Evolutionary conservation across 92 coral and sea anemone species (phyloP), one percentile per base, ranked within the genome.

Genomic region (Zoanthus gigantus): DNA sequence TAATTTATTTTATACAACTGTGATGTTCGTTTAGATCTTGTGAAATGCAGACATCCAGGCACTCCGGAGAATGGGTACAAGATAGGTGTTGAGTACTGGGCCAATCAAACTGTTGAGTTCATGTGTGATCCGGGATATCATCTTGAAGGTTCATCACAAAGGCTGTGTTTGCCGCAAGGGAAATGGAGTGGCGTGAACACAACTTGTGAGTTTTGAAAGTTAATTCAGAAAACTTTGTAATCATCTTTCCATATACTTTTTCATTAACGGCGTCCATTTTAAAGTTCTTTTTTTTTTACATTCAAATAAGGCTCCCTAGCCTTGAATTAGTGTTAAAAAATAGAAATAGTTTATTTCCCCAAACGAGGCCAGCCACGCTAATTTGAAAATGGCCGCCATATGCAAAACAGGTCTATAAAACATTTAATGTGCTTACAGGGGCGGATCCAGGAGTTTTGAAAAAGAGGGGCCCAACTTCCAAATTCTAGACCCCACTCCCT

Each of bases 101-200:
- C 94, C 65, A 95, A 93, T 10, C 83, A 92, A 78, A 71, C 87
- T 80, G 95, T 94, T 4, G 72, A 72, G n/a, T 94, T 90, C 84
- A 88, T 89, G 16, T 94, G 97, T 89, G 92, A 92, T 82, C 54
- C 91, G 69, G 95, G 97, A 71, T 94, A 92, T 78, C 91, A 90
- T 74, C 88, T 94, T 47, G 84, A 79, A 31, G 97, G 97, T 23
- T 92, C 97, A 18, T 71, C 91, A 13, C 84, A 79, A 76, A 83
- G 97, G 48, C 88, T 94, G 69, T 94, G 97, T 84, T 86, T 94
- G 50, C 69, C 87, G 42, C 68, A 68, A 45, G 95, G 97, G 23
- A 82, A 85, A 67, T 94, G 97, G 97, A 94, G 95, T 31, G 84
- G 92, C 28, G 68, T 85, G 29, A 75, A 73, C 47, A 90, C 97